Conservation (phyloP, 92 coral and sea anemone genomes). For the Phymanthus crucifer region DNA sequence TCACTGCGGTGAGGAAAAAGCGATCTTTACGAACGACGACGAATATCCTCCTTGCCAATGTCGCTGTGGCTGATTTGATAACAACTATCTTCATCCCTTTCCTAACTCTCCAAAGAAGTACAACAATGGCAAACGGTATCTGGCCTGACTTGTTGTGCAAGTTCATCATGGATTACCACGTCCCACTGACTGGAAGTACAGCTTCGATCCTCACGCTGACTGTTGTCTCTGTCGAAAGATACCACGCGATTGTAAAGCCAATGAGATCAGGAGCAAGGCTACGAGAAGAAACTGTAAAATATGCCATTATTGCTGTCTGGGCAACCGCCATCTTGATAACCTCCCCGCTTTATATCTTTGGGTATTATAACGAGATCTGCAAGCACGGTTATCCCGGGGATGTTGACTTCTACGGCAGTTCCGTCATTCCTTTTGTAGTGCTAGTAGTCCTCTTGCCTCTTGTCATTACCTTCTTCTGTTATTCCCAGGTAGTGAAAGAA, state of each 20-base stretch:
- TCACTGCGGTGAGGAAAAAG: constrained; percentile 9
- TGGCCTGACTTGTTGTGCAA: constrained; percentile 6
- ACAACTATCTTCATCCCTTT: background rate
- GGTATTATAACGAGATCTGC: background rate
- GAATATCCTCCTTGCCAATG: constrained; percentile 12
- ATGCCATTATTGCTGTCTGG: constrained; percentile 15
- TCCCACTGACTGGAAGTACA: background rate
- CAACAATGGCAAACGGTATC: background rate
- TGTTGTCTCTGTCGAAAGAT: constrained; percentile 3
- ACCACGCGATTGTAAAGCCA: constrained; percentile 25
- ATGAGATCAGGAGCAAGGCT: constrained; percentile 8
- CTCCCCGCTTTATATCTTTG: background rate
- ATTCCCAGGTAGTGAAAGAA: background rate
- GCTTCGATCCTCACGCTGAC: constrained; percentile 11
- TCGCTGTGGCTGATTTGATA: constrained; percentile 14
- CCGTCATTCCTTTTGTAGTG: background rate
- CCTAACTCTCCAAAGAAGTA: background rate
- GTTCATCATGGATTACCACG: constrained; percentile 9
- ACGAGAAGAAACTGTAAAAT: constrained; percentile 7
- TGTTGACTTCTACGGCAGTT: background rate
- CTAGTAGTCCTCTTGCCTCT: constrained; percentile 6
- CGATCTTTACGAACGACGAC: constrained; percentile 14
- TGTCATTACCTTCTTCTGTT: constrained; percentile 1
- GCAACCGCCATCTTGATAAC: background rate
- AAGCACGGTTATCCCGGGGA: background rate